Percentiles rank a stretch among this genome's conserved stretches.
These are phyloP conservation scores for Leucoraja erinaceus DNA, from an alignment of 2,113 vertebrate genomes.

Conservation along the genomic window DNA sequence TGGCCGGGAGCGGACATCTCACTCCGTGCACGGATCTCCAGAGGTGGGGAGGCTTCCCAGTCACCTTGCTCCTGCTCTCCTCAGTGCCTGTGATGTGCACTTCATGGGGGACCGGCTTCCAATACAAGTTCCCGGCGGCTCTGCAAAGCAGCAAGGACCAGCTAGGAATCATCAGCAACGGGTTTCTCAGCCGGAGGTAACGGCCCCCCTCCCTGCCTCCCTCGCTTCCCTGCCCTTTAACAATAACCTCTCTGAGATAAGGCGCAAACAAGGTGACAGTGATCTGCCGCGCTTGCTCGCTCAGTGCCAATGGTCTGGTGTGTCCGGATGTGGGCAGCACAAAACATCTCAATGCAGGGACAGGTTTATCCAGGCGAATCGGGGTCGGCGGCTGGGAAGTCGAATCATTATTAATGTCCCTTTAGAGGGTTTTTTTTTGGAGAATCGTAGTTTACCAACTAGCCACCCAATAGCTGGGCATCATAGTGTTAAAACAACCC, in stretches of 20 bases:
- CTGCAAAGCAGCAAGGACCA: slow-evolving; percentile 19
- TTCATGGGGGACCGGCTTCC: slow-evolving; percentile 24
- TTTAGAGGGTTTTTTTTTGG: background rate
- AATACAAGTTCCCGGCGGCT: slow-evolving; percentile 8
- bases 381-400: background rate
- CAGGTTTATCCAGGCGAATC: background rate
- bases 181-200: slow-evolving; percentile 27
- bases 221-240: background rate
- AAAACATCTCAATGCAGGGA: background rate
- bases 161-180: background rate
- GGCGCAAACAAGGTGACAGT: background rate
- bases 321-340: background rate
- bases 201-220: background rate
- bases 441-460: background rate
- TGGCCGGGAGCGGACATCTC: background rate
- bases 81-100: slow-evolving; percentile 11
- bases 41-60: background rate
- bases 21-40: background rate
- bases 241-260: background rate
- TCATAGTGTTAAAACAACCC: background rate
- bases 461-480: background rate
- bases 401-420: background rate
- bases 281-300: background rate
- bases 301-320: background rate
- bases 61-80: background rate